These are phyloP conservation scores for Hesperia comma DNA, from an alignment of 2,888 invertebrate species.

Conservation along the genomic window DNA sequence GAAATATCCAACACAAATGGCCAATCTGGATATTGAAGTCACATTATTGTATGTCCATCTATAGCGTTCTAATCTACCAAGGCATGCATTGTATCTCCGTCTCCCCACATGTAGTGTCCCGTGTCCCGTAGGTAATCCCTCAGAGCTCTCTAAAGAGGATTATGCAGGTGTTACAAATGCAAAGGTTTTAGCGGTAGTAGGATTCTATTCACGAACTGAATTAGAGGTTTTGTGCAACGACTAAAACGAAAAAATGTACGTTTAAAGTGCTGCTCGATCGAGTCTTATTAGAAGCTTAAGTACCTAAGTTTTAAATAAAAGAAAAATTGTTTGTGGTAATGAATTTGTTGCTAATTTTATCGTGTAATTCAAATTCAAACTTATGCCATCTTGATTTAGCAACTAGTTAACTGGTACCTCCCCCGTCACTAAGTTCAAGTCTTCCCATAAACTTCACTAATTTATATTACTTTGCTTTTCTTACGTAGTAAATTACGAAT, in stretches of 20 bases:
- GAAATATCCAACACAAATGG: conserved; percentile 12
- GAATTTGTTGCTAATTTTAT: too few relatives aligned
- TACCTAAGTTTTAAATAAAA: too few relatives aligned
- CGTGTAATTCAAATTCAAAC: too few relatives aligned
- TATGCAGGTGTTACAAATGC: conserved; percentile 33
- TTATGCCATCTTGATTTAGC: too few relatives aligned
- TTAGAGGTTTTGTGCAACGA: background rate
- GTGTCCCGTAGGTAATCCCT: conserved; percentile 27
- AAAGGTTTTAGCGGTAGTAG: conserved; percentile 27
- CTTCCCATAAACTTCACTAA: too few relatives aligned
- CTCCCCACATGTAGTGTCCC: conserved; percentile 4
- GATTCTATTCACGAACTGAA: background rate
- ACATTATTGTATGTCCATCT: background rate
- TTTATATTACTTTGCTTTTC: too few relatives aligned
- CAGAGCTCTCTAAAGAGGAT: conserved; percentile 29
- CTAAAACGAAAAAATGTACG: background rate
- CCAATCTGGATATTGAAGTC: conserved; percentile 16
- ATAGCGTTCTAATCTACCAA: background rate
- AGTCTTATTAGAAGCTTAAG: too few relatives aligned
- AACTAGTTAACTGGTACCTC: too few relatives aligned
- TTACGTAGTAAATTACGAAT: too few relatives aligned
- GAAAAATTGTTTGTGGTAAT: too few relatives aligned
- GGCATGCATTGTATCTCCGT: conserved; percentile 7
- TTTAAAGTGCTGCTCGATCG: too few relatives aligned
- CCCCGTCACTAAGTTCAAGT: too few relatives aligned